Evolutionary conservation across 2,113 vertebrate genomes (phyloP).

Genomic region (Phalacrocorax aristotelis): DNA sequence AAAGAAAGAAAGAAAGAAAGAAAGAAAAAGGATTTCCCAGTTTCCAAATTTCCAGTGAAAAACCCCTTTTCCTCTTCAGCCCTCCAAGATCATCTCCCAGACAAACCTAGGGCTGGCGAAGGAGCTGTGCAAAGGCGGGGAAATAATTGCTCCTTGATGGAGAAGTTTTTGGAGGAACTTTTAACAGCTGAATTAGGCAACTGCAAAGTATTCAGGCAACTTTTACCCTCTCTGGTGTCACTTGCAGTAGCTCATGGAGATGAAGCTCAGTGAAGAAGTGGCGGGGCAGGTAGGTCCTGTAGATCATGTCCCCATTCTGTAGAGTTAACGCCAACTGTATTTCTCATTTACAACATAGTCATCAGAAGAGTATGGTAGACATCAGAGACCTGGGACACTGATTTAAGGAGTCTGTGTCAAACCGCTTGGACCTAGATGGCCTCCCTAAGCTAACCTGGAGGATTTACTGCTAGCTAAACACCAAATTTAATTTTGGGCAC

Average conservation of each 20-base stretch:
- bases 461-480: slow-evolving; percentile 62
- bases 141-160: not conserved
- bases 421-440: slow-evolving; percentile 39
- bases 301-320: slow-evolving; percentile 30
- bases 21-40: not conserved
- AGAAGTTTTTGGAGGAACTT: not conserved
- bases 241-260: not conserved
- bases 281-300: not conserved
- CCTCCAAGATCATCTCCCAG: not conserved
- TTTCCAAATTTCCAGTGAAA: not conserved
- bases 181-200: not conserved
- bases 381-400: slow-evolving; percentile 11
- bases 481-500: slow-evolving; percentile 55
- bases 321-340: slow-evolving; percentile 31
- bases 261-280: not conserved
- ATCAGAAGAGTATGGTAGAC: slow-evolving; percentile 27
- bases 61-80: not conserved
- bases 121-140: fast-evolving
- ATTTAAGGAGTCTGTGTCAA: slow-evolving; percentile 67
- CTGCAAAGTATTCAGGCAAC: not conserved
- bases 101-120: not conserved
- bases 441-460: slow-evolving; percentile 44
- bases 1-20: not conserved
- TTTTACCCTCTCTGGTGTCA: not conserved
- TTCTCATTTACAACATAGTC: slow-evolving; percentile 70